These are phyloP conservation scores for Platyscapa corneri DNA, from an alignment of 1,140 invertebrate species.

Conservation along the genomic window DNA sequence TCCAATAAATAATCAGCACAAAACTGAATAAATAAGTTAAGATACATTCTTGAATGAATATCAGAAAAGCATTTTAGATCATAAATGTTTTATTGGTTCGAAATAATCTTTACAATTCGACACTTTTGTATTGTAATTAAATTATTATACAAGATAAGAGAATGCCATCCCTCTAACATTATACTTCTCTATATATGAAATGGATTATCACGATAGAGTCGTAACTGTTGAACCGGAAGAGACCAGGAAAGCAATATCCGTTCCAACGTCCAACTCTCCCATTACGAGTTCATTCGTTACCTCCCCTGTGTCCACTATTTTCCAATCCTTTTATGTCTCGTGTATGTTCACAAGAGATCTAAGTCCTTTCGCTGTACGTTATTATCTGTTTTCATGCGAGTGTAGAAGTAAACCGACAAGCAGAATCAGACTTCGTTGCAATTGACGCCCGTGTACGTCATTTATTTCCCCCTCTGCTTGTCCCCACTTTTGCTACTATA, in stretches of 20 bases:
- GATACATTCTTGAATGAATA: too few relatives aligned
- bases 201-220: conserved; percentile 23
- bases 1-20: background rate
- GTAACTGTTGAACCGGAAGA: conserved; percentile 36
- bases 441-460: conserved; percentile 9
- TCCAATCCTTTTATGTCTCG: background rate
- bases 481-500: background rate
- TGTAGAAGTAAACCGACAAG: background rate
- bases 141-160: background rate
- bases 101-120: background rate
- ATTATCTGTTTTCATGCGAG: background rate
- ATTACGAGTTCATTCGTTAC: conserved; percentile 5
- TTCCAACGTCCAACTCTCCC: conserved; percentile 18
- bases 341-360: background rate
- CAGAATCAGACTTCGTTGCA: background rate
- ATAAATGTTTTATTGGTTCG: background rate
- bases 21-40: too few relatives aligned
- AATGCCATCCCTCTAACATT: background rate
- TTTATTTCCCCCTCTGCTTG: background rate
- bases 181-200: background rate
- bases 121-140: background rate
- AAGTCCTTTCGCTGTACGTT: background rate
- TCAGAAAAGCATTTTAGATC: too few relatives aligned
- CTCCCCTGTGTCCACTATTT: conserved; percentile 3
- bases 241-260: conserved; percentile 51